Evolutionary conservation across 2,113 vertebrate genomes (phyloP).

Genomic region (Galemys pyrenaicus): DNA sequence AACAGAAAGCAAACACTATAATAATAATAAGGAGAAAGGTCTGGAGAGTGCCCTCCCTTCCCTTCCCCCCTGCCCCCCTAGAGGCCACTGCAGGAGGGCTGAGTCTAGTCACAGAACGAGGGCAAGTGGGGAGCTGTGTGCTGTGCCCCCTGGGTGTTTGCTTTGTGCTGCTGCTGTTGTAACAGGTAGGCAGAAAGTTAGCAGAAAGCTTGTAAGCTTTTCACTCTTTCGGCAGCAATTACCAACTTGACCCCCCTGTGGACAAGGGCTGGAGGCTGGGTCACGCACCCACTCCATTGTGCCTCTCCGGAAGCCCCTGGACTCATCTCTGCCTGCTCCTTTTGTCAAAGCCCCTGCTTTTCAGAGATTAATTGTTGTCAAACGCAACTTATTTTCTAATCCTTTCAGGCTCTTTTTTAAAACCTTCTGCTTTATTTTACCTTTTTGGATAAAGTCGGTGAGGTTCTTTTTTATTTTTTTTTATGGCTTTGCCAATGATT

Average conservation of each 20-base stretch:
- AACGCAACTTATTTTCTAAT: constrained; percentile 85
- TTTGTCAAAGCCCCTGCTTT: constrained; percentile 80
- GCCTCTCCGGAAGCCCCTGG: constrained; percentile 68
- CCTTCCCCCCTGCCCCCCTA: neutral
- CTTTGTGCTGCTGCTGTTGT: too few relatives aligned
- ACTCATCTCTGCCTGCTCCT: constrained; percentile 75
- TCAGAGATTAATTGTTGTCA: constrained; percentile 88
- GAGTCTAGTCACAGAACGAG: neutral
- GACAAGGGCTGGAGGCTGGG: neutral
- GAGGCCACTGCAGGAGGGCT: neutral
- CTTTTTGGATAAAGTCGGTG: constrained; percentile 88
- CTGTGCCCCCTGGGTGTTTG: neutral
- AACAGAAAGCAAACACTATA: too few relatives aligned
- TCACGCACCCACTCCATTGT: constrained; percentile 44
- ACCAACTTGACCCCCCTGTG: neutral
- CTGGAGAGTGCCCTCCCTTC: neutral
- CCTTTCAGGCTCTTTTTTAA: constrained; percentile 84
- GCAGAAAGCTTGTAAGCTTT: neutral
- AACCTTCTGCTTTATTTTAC: constrained; percentile 86
- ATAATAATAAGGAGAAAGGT: too few relatives aligned
- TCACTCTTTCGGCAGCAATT: neutral
- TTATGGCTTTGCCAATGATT: constrained; percentile 88
- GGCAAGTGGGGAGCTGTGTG: neutral
- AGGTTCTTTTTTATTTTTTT: constrained; percentile 74
- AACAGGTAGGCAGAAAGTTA: neutral